Evolutionary conservation across 1,140 invertebrate genomes (phyloP), one percentile per base, ranked within the genome.

Genomic region (Acromyrmex echinatior): DNA sequence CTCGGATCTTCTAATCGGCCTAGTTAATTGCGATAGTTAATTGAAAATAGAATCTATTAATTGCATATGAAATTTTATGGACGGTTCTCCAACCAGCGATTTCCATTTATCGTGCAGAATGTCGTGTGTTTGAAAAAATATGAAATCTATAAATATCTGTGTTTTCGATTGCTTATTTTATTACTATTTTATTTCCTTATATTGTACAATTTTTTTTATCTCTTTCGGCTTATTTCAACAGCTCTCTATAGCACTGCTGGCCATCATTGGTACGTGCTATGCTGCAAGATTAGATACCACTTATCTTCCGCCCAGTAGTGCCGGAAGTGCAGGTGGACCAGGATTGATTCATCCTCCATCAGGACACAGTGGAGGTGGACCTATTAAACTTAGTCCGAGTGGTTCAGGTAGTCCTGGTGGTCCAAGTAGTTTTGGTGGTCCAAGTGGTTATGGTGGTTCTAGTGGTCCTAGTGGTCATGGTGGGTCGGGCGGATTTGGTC

Each of bases 291-390:
- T 97, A 85, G 97, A 97, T 86, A 96, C 96, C 90, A 96, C 95
- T 16, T 97, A 97, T 91, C 94, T 97, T 16, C 97, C 97, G 16
- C 97, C 97, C 3, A 92, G 95, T 56, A 95, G 94, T 73, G 96
- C 96, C 16, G 95, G 94, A 9, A 94, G 93, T 58, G 96, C 96
- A 80, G 96, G 96, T 28, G 96, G 96, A 2, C 95, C 94, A 51
- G 95, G 96, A 68, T 68, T 93, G 12, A 93, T 93, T 45, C 87
- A 89, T 45, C 94, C 95, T 39, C 95, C 96, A 0, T 94, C 96
- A 0, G 89, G 88, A 62, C 86, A 88, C n/a, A 91, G 92, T 16
- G 39, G 51, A 4, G 88, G 91, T 51, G 90, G 73, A 63, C 78
- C 84, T 10, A 88, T 90, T 53, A 91, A 91, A 12, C 77, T 35